Evolutionary conservation across 1,140 invertebrate species (phyloP), one percentile per base, ranked within the genome.

Genomic region (Drosophila pruinosa): DNA sequence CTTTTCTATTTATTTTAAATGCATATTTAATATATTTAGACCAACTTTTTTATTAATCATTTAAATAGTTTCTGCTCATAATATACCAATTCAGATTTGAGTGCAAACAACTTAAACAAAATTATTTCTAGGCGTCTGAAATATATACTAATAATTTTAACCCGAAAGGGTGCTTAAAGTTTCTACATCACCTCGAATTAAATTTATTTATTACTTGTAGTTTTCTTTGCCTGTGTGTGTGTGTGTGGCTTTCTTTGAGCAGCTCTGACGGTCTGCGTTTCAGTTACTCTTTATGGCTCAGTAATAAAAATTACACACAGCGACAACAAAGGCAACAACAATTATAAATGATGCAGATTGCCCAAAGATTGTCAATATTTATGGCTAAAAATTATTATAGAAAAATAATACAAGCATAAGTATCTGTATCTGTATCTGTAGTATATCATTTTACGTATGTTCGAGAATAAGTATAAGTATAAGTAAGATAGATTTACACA

Each of bases 251-350:
- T 86, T 88, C 77, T 81, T 86, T 81, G 54, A 53, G 53, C 19
- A 26, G 22, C 53, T 47, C 21, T 48, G 31, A 38, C 24, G 56
- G 58, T 67, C 69, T 47, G 67, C 72, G 68, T 85, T 76, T 75
- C 69, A 77, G 80, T 72, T 78, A 57, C 39, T 78, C 81, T 88
- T 86, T 86, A 86, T 85, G 81, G 82, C 68, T 58, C 26, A 77
- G 80, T 74, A 85, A 86, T 85, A 79, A 74, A 82, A 85, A 80
- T 86, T 86, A 86, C 69, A 83, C 76, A 76, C 72, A 80, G 80
- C 76, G 76, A 76, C 64, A 75, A 79, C 53, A 56, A 47, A 57
- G 21, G 52, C 58, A 63, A 50, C 52, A 58, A 36, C 67, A 56
- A 47, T 73, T 76, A 85, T 61, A 71, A 76, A 79, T 65, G 59